Base-by-base conservation (phyloP, 2,113 vertebrate species). In the Labeo rohita region DNA sequence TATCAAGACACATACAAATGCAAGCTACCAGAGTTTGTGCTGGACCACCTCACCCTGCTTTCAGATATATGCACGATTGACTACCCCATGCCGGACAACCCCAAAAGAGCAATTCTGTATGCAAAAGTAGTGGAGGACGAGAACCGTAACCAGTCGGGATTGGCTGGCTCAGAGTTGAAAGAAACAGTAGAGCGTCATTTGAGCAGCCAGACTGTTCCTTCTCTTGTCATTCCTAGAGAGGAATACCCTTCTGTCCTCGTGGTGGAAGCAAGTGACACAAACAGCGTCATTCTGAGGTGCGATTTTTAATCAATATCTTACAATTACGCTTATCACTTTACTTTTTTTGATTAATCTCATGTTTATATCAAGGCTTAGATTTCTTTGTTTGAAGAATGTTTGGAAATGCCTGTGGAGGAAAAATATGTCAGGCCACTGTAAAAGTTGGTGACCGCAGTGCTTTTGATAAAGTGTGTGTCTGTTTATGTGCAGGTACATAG, bases 41-140 rank as follows among this genome's bases (percentile, higher is more conserved):
- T 99, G 65, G 94, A 96, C 86, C 96, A 96, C 85, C 94, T 99
- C 0, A 91, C 94, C 65, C 89, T 94, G 1, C 95, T 99, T 50
- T 96, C 96, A 3, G 96, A 98, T 90, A 91, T 99, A 6, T 99
- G 97, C 90, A 91, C 93, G 28, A 91, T 99, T 59, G 95, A 97
- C 93, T 96, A 97, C 90, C 95, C 95, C 0, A 96, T 98, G 91
- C 96, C 96, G 8, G 96, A 95, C 91, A 96, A 96, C 88, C 96
- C 96, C 6, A 96, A 95, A 87, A 97, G 96, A 88, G 98, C 97
- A 59, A 99, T 99, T 88, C 94, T 99, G 13, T 99, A 99, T 89
- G 91, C 94, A 76, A 96, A 95, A 88, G 87, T 89, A 56, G 92
- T 52, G 7, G 28, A 88, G 74, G 94, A 96, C 13, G 94, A 95